A percentile compares a stretch with the other conserved stretches of the same genome.
Evolutionary conservation across 2,888 invertebrate species (phyloP).

Genomic region (Polia nebulosa): DNA sequence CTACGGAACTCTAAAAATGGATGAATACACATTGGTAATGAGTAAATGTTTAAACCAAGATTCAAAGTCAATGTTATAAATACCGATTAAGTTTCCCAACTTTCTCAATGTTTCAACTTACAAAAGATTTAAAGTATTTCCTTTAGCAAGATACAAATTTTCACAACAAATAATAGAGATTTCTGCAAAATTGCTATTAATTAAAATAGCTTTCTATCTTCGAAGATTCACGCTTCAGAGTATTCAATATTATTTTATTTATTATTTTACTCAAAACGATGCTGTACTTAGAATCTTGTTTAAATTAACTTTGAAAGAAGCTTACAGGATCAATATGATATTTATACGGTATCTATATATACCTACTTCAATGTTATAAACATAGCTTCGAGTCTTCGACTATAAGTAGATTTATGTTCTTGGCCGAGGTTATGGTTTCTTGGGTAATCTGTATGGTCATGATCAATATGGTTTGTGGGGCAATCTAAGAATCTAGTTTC

Average conservation of each 20-base stretch:
- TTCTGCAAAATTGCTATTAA: conserved; percentile 54
- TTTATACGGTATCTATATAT: conserved; percentile 8
- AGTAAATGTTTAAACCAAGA: not conserved
- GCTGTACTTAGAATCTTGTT: conserved; percentile 50
- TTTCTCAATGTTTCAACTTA: conserved; percentile 32
- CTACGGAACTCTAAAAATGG: no score
- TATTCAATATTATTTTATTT: conserved; percentile 51
- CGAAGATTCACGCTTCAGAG: conserved; percentile 44
- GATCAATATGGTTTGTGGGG: not conserved
- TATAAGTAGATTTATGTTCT: not conserved
- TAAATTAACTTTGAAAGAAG: conserved; percentile 50
- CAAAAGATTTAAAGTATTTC: conserved; percentile 48
- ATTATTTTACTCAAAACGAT: conserved; percentile 55
- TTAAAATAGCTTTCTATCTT: conserved; percentile 58
- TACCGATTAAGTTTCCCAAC: conserved; percentile 30
- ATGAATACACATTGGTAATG: not conserved
- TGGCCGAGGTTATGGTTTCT: not conserved
- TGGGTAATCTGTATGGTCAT: not conserved
- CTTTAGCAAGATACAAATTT: conserved; percentile 40
- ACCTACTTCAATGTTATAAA: not conserved
- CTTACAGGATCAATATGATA: conserved; percentile 48
- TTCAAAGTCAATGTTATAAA: conserved; percentile 23
- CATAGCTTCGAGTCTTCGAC: not conserved
- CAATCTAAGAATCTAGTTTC: not conserved
- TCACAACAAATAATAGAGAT: conserved; percentile 57